Conservation (phyloP, 2,888 invertebrate species). For the Drosophila borealis region DNA sequence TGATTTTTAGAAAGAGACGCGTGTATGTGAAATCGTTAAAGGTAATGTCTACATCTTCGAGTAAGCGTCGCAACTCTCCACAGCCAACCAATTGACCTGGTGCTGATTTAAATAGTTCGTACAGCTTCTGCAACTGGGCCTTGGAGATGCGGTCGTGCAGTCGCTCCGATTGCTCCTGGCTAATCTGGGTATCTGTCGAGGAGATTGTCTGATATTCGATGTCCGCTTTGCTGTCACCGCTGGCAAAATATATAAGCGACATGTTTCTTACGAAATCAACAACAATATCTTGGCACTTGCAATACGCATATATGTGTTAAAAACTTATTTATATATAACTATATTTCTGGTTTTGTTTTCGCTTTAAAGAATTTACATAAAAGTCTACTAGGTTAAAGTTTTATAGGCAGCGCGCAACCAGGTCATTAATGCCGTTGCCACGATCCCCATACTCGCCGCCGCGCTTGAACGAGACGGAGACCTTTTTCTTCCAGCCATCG, state of each 20-base stretch:
- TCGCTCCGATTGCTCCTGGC: constrained; percentile 71
- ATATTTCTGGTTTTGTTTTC: constrained; percentile 36
- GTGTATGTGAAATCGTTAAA: constrained; percentile 87
- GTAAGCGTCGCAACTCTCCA: constrained; percentile 70
- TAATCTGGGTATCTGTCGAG: constrained; percentile 52
- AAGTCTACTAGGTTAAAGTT: constrained; percentile 53
- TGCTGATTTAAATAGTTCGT: constrained; percentile 57
- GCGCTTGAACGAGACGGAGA: constrained; percentile 81
- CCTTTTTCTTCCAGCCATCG: constrained; percentile 84
- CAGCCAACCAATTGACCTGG: constrained; percentile 65
- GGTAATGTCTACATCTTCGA: constrained; percentile 67
- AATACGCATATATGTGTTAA: constrained; percentile 30
- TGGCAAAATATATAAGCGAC: constrained; percentile 46
- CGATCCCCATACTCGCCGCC: constrained; percentile 85
- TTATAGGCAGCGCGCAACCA: constrained; percentile 83
- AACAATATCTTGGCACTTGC: constrained; percentile 11
- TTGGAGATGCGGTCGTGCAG: constrained; percentile 81
- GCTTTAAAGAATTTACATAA: constrained; percentile 42
- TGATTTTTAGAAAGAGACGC: constrained; percentile 88
- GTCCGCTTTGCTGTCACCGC: constrained; percentile 46
- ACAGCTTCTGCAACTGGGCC: constrained; percentile 76
- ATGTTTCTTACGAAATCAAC: constrained; percentile 17
- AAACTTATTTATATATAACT: constrained; percentile 34
- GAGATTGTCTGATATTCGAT: constrained; percentile 77
- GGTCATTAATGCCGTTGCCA: constrained; percentile 81